phyloP scores from a whole-genome alignment of 2,888 invertebrate species.

The Clepsis dumicolana region DNA sequence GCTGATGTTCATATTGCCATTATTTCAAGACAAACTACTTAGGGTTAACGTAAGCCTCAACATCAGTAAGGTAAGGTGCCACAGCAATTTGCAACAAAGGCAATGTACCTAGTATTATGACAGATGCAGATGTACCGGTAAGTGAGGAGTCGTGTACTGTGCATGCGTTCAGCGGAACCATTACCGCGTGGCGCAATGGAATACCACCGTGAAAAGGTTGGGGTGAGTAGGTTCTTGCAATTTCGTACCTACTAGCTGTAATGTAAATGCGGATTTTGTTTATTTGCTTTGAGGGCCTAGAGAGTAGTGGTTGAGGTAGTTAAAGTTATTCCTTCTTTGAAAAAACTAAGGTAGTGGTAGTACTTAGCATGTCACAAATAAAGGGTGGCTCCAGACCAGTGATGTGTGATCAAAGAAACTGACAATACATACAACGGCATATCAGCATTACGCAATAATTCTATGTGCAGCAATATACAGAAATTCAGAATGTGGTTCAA shows the following conservation, averaged over 20 bases:
- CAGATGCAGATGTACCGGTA: slow-evolving; percentile 46
- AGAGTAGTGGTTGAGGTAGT: too few relatives aligned
- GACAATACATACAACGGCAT: too few relatives aligned
- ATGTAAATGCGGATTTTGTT: background rate
- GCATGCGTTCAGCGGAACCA: slow-evolving; percentile 33
- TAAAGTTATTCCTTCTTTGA: background rate
- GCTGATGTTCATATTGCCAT: slow-evolving; percentile 6
- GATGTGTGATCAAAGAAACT: too few relatives aligned
- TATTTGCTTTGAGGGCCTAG: too few relatives aligned
- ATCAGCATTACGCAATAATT: too few relatives aligned
- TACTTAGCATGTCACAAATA: too few relatives aligned
- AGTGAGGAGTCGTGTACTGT: slow-evolving; percentile 62
- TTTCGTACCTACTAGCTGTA: slow-evolving; percentile 21
- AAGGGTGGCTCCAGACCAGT: too few relatives aligned
- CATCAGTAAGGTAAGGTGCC: slow-evolving; percentile 17
- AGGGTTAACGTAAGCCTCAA: slow-evolving; percentile 10
- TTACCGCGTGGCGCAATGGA: slow-evolving; percentile 56
- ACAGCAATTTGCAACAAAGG: slow-evolving; percentile 40
- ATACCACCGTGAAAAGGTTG: slow-evolving; percentile 64
- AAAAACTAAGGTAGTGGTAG: too few relatives aligned
- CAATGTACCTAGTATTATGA: slow-evolving; percentile 37
- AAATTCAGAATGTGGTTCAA: too few relatives aligned
- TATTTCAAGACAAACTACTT: slow-evolving; percentile 6
- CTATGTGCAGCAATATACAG: too few relatives aligned
- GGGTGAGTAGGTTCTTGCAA: slow-evolving; percentile 53